Base-by-base conservation (phyloP, 2,797 vertebrate genomes). In the Podarcis siculus region DNA sequence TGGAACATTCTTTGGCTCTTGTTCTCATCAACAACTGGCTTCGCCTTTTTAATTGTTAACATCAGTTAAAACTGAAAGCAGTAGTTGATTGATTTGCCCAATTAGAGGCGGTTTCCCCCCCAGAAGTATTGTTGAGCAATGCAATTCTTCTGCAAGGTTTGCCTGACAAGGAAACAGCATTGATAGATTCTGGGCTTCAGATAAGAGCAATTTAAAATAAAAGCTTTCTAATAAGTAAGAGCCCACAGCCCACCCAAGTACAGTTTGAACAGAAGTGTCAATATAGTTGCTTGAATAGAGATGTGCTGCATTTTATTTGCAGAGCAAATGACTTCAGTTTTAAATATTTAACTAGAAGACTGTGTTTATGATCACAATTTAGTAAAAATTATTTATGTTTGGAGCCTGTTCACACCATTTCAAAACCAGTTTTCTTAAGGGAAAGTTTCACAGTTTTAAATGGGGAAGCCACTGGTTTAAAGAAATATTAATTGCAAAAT, bases 31-130 rank as follows among this genome's bases (percentile, higher is more conserved):
- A 64, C 61, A 64, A 42, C 49, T 8, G 21, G 17, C 39, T 27
- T 32, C 37, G 5, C 66, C 49, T 55, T 17, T 49, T 83, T 32
- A 83, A 69, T 49, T 83, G 7, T 82, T 64, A 15, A 10, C 49
- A 69, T 84, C 39, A 72, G 72, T 80, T 64, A 37, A 23, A 81
- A 82, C 3, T 76, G 49, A 80, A 61, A 91, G 75, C 30, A 4
- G 12, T 83, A 89, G 21, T 73, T 85, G 76, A 0, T 84, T 79
- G 85, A 89, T 85, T 82, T 91, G 82, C 35, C 86, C 92, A 87
- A 91, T 90, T 87, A 76, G n/a, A 86, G 61, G 86, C 85, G 67
- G 77, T 82, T 3, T 1, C 61, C 77, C 19, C 42, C 19, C 86
- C 61, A 1, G 9, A 87, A 89, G 37, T 75, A 32, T 7, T 85